Base-by-base conservation (phyloP, 2,888 invertebrate genomes). In the Neoscelio sp. region DNA sequence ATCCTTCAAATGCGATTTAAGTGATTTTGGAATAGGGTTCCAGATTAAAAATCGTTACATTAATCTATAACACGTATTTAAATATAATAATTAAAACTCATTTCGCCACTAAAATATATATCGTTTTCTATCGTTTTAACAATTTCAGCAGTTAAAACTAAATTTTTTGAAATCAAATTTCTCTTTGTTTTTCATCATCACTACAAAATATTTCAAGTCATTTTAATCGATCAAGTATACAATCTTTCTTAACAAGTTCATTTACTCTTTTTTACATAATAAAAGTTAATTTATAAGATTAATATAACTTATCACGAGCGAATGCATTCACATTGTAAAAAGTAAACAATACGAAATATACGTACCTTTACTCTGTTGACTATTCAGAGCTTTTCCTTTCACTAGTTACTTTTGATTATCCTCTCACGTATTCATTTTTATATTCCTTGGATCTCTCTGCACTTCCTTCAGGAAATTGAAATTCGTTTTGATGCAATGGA, bases 361-460 rank as follows among this genome's bases (percentile, higher is more conserved):
- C 26, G 12, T 46, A 30, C 46, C 28, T 48, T 74, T 73, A 64
- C 54, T n/a, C n/a, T 5, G 40, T n/a, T 26, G 42, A 60, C 60
- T 60, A 52, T 70, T 50, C 50, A 60, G 60, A 70, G 60, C 64
- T 62, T 73, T 77, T 64, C 70, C 76, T 77, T 77, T 77, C 76
- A 70, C 76, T 76, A 64, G 56, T 68, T 76, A 68, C 75, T 67
- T 67, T 75, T 75, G 68, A 76, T 76, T 76, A 70, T 76, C 68
- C 70, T 48, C 30, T 62, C 76, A 70, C 56, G 62, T 70, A 76
- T 76, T 48, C 64, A 76, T 58, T 76, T 76, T 76, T 70, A 67
- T 58, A 60, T 30, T 28, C 46, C 12, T 12, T 15, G 35, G 26
- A 60, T 71, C 56, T 52, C 44, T 44, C 20, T 17, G 62, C 10